These are phyloP conservation scores for Ormyrus pomaceus DNA, from an alignment of 2,888 invertebrate genomes.

Conservation along the genomic window DNA sequence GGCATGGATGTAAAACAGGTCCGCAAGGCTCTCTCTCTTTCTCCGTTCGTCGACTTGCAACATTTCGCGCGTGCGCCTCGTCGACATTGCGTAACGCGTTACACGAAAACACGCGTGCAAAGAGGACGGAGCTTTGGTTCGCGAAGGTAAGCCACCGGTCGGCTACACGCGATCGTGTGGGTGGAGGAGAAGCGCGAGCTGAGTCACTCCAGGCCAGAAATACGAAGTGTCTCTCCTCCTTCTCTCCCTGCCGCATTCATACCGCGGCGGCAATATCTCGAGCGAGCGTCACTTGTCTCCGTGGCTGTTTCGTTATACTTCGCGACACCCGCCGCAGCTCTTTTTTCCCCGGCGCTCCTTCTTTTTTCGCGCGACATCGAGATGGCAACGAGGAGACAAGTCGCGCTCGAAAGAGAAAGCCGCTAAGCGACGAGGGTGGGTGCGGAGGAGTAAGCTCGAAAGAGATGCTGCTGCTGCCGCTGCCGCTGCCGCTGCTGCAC, in stretches of 20 bases:
- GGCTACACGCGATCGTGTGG: conserved; percentile 24
- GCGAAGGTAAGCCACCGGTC: conserved; percentile 45
- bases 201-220: conserved; percentile 53
- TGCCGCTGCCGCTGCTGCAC: background rate
- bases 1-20: conserved; percentile 6
- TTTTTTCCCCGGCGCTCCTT: background rate
- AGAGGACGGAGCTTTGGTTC: conserved; percentile 18
- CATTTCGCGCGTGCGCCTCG: background rate
- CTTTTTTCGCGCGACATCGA: conserved; percentile 13
- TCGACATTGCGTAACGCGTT: conserved; percentile 33
- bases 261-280: too few relatives aligned
- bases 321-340: background rate
- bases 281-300: conserved; percentile 27
- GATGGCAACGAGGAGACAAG: conserved; percentile 1
- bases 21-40: background rate
- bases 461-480: background rate
- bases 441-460: conserved; percentile 13
- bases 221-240: conserved; percentile 26
- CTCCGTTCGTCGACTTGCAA: background rate
- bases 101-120: conserved; percentile 43
- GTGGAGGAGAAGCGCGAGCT: conserved; percentile 43
- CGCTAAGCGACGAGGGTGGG: background rate
- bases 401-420: conserved; percentile 43
- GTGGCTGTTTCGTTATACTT: conserved; percentile 21
- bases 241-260: background rate